Base-by-base conservation (phyloP, 2,888 invertebrate species). In the Liodrosophila aerea region DNA sequence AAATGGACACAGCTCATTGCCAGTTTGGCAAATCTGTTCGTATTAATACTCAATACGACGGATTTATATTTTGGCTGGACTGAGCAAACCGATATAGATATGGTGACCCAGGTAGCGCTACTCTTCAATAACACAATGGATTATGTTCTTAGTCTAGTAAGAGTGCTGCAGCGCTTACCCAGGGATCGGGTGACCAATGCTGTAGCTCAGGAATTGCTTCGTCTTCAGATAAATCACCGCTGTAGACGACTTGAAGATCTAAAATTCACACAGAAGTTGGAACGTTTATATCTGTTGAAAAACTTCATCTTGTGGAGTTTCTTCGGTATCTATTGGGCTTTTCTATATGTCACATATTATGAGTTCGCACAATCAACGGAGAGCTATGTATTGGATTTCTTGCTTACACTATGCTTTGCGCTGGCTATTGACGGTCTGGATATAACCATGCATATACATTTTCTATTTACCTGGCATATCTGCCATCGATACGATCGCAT, bases 381-480 rank as follows among this genome's bases (percentile, higher is more conserved):
- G 0, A 30, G 8, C 8, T 0, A 2, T 0, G 1, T 18, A 1
- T 0, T 12, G 1, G 8, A 36, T n/a, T n/a, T n/a, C n/a, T n/a
- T n/a, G n/a, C n/a, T n/a, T n/a, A n/a, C n/a, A n/a, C n/a, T n/a
- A n/a, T n/a, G n/a, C 1, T 8, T n/a, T 1, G 0, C 36, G 1
- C 0, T 53, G 31, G 18, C 45, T 0, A 2, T 59, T 7, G 52
- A 47, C 12, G 31, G 56, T 8, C 51, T 30, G 15, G 27, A 45
- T 15, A 4, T 36, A 5, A 41, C 30, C 0, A 44, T 65, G 37
- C 65, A 73, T 3, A 4, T 58, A 29, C 47, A 69, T 11, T 72
- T 72, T 5, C 36, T 65, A 31, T 7, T 61, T 36, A 65, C 29
- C 31, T 72, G 64, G 65, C 58, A 37, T 22, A 49, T 65, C 9